Evolutionary conservation across 2,888 invertebrate species (phyloP).

Genomic region (Deroplatys truncata): DNA sequence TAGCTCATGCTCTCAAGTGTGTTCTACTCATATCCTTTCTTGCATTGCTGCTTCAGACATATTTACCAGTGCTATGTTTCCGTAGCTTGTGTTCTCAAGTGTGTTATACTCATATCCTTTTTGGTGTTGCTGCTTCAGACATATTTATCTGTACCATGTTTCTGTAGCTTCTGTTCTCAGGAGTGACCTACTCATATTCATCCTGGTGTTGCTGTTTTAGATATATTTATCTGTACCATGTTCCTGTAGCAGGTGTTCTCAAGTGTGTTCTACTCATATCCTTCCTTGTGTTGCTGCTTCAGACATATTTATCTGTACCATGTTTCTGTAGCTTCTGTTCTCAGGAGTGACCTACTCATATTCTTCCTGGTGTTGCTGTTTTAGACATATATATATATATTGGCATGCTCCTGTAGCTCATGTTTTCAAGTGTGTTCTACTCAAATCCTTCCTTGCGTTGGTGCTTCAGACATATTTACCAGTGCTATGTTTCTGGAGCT

Average conservation of each 20-base stretch:
- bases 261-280: slow-evolving; percentile 79
- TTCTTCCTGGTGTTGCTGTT: neutral
- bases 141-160: slow-evolving; percentile 93
- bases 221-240: slow-evolving; percentile 95
- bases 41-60: too few species aligned
- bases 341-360: slow-evolving; percentile 31
- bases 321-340: too few species aligned
- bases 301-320: slow-evolving; percentile 87
- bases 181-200: slow-evolving; percentile 40
- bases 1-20: too few species aligned
- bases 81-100: too few species aligned
- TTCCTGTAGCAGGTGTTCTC: slow-evolving; percentile 81
- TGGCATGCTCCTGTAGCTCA: slow-evolving; percentile 53
- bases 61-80: slow-evolving; percentile 73
- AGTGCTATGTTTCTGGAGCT: too few species aligned
- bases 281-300: slow-evolving; percentile 49
- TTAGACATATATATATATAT: slow-evolving; percentile 41
- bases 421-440: slow-evolving; percentile 72
- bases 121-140: slow-evolving; percentile 42
- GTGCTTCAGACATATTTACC: too few species aligned
- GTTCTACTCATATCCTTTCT: slow-evolving; percentile 72
- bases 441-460: slow-evolving; percentile 66
- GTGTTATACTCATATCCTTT: neutral
- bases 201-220: neutral
- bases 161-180: slow-evolving; percentile 75